Evolutionary conservation across 92 coral and sea anemone species (phyloP).

Genomic region (Nematostella vectensis): DNA sequence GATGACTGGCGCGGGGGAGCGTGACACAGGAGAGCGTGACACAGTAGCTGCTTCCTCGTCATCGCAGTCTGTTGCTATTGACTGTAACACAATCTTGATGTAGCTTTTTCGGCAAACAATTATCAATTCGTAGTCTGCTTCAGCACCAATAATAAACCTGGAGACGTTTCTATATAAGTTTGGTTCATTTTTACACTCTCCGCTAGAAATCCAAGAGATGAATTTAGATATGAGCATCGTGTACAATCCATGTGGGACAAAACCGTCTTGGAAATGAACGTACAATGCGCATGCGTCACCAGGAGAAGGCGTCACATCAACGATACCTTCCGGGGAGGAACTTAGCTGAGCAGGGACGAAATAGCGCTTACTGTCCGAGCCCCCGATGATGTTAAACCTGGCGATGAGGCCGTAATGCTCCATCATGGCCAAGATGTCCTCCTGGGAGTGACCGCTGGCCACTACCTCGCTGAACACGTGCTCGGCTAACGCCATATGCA

Average conservation of each 20-base stretch:
- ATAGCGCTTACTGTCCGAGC: constrained; percentile 12
- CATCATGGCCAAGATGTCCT: constrained; percentile 65
- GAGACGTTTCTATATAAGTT: constrained; percentile 56
- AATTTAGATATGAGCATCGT: constrained; percentile 56
- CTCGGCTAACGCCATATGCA: constrained; percentile 41
- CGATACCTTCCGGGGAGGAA: constrained; percentile 56
- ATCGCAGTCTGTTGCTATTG: constrained; percentile 1
- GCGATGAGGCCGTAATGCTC: constrained; percentile 68
- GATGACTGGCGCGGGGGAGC: constrained; percentile 23
- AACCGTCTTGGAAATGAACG: constrained; percentile 68
- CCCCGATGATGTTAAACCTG: constrained; percentile 19
- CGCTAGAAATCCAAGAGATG: constrained; percentile 44
- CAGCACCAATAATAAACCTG: constrained; percentile 53
- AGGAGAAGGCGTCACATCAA: constrained; percentile 38
- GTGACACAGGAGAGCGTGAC: neutral
- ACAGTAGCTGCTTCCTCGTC: neutral
- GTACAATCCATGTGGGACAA: constrained; percentile 75
- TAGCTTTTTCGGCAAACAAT: constrained; percentile 55
- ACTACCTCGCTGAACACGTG: constrained; percentile 54
- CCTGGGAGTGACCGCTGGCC: constrained; percentile 41
- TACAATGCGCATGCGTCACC: constrained; percentile 47
- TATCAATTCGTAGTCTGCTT: constrained; percentile 34
- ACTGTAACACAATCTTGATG: constrained; percentile 40
- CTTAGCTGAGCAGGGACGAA: constrained; percentile 78
- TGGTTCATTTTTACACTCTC: constrained; percentile 60